Percentiles rank a stretch among this genome's conserved stretches.
phyloP scores from a whole-genome alignment of 2,113 vertebrate genomes.

The Mormyrus lacerda region DNA sequence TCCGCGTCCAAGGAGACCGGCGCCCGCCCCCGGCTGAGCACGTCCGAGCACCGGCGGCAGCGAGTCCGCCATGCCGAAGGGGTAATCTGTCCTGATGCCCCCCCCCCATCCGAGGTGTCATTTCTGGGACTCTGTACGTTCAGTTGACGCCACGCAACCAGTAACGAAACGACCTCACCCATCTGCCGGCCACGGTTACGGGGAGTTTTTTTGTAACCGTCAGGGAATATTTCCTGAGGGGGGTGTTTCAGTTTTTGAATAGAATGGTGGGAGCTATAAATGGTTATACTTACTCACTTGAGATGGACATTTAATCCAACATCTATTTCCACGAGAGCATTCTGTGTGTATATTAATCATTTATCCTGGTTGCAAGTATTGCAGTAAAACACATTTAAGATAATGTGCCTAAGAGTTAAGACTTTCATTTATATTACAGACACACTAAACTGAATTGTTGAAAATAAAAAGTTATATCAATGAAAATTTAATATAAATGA shows the following conservation, averaged over 20 bases:
- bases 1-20: conserved; percentile 11
- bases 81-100: neutral
- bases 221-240: neutral
- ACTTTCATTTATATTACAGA: neutral
- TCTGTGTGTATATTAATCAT: neutral
- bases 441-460: neutral
- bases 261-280: neutral
- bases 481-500: neutral
- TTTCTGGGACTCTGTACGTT: neutral
- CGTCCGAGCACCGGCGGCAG: neutral
- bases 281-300: neutral
- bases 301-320: neutral
- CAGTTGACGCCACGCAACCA: neutral
- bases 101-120: neutral
- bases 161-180: neutral
- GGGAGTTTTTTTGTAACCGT: neutral
- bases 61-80: neutral
- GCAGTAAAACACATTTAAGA: neutral
- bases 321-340: neutral
- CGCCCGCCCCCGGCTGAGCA: neutral
- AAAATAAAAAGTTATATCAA: neutral
- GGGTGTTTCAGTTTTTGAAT: neutral
- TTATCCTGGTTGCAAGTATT: neutral
- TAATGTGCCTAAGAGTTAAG: neutral
- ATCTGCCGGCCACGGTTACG: neutral